Evolutionary conservation across 2,797 vertebrate genomes (phyloP).

Genomic region (Chloroceryle amazona): DNA sequence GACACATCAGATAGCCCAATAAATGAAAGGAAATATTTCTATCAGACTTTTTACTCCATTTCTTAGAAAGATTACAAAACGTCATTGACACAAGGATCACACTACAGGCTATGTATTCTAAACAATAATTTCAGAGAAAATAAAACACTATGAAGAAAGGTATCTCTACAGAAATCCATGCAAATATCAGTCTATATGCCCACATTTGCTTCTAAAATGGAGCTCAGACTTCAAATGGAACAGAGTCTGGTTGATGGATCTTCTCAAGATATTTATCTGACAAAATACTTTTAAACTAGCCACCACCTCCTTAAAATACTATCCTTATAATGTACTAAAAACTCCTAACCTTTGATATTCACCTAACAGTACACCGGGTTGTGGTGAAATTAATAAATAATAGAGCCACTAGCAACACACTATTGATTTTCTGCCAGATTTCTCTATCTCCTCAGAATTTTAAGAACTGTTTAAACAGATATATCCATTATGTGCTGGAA

Average conservation of each 20-base stretch:
- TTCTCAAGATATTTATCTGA: background rate
- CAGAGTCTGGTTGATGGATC: background rate
- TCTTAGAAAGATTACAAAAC: constrained; percentile 33
- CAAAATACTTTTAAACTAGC: constrained; percentile 17
- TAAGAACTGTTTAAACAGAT: constrained; percentile 68
- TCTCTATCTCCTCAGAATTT: constrained; percentile 64
- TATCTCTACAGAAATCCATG: background rate
- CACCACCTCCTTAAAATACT: background rate
- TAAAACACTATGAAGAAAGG: background rate
- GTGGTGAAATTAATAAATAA: constrained; percentile 68
- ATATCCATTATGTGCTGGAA: constrained; percentile 64
- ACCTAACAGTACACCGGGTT: background rate
- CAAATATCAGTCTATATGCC: background rate
- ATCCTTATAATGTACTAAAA: background rate
- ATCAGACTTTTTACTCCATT: constrained; percentile 44
- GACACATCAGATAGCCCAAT: constrained; percentile 12
- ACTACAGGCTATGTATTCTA: background rate
- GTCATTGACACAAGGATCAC: background rate
- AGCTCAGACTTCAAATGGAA: constrained; percentile 10
- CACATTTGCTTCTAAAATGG: background rate
- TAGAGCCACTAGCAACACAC: constrained; percentile 42
- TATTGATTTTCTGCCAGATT: constrained; percentile 67
- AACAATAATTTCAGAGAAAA: constrained; percentile 3
- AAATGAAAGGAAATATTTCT: constrained; percentile 11
- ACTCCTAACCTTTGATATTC: background rate